Conservation (phyloP, 2,888 invertebrate genomes). For the Rhaphigaster nebulosa region DNA sequence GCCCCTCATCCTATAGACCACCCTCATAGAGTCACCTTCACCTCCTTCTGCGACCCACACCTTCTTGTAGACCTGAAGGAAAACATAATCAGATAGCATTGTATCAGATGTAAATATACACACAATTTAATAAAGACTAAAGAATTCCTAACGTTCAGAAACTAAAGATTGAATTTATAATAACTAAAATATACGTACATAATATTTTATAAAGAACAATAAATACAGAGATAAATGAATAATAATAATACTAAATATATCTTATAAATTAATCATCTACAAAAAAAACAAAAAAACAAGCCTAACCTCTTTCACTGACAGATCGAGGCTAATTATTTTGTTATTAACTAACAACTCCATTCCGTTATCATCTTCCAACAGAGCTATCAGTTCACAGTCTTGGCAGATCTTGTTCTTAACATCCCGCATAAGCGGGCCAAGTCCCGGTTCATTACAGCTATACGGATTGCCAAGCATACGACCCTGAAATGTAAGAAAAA, state of each 20-base stretch:
- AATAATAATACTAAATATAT: background rate
- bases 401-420: conserved; percentile 99
- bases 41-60: conserved; percentile 90
- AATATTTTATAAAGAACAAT: background rate
- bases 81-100: background rate
- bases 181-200: background rate
- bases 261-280: background rate
- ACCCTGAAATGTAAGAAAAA: conserved; percentile 72
- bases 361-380: conserved; percentile 97
- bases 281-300: no score
- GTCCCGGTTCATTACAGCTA: conserved; percentile 91
- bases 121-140: background rate
- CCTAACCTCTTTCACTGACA: conserved; percentile 91
- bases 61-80: conserved; percentile 76
- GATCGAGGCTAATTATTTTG: conserved; percentile 96
- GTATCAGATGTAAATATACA: background rate
- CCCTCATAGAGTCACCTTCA: conserved; percentile 95
- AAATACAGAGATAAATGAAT: background rate
- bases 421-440: conserved; percentile 98
- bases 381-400: conserved; percentile 97
- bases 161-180: background rate
- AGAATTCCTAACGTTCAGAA: background rate
- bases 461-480: conserved; percentile 99
- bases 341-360: conserved; percentile 98
- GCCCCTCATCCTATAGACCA: conserved; percentile 98